Percentiles rank a stretch among this genome's conserved stretches.
Evolutionary conservation across 2,113 vertebrate species (phyloP).

Genomic region (Psittacula cyanocephala): DNA sequence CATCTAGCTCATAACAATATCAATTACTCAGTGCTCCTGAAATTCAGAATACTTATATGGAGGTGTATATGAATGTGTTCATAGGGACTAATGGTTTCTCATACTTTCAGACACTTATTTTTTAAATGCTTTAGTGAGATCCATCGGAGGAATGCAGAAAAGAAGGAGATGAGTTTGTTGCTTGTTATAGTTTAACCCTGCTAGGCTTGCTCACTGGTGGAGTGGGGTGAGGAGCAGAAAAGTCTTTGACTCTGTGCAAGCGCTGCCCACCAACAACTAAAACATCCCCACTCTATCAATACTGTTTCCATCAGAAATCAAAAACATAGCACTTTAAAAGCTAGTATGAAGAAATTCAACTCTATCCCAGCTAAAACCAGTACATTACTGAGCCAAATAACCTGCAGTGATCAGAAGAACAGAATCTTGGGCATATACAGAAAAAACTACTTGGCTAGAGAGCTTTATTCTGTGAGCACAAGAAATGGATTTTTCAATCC

Average conservation of each 20-base stretch:
- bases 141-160: not conserved
- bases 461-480: not conserved
- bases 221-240: not conserved
- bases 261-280: not conserved
- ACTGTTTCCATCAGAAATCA: not conserved
- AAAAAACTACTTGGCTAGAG: not conserved
- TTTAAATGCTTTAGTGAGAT: not conserved
- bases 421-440: not conserved
- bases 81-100: not conserved
- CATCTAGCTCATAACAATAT: not conserved
- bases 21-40: not conserved
- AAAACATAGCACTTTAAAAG: not conserved
- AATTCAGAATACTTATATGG: not conserved
- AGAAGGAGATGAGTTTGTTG: not conserved
- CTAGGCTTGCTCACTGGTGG: not conserved
- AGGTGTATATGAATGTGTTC: not conserved
- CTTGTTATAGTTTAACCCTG: rapidly evolving
- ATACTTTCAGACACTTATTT: not conserved
- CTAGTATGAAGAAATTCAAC: not conserved
- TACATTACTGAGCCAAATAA: not conserved
- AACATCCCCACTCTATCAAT: not conserved
- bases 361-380: not conserved
- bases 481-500: not conserved
- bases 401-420: not conserved
- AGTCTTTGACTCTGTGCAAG: not conserved